Percentiles rank a stretch among this genome's conserved stretches.
These are phyloP conservation scores for Periphyllus acericola DNA, from an alignment of 2,888 invertebrate genomes.

Conservation along the genomic window DNA sequence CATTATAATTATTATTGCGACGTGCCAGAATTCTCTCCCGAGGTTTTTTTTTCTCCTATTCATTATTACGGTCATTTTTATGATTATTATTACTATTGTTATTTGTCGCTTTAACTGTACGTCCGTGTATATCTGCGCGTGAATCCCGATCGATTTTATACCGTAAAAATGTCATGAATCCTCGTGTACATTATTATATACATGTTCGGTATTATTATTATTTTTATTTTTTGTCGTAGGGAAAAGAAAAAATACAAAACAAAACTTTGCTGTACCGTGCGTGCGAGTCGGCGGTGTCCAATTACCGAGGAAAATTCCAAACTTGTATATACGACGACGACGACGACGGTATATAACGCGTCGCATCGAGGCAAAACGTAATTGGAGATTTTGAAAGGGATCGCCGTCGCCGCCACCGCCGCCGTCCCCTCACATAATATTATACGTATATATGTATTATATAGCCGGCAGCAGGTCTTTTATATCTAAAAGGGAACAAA, in stretches of 20 bases:
- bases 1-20: slow-evolving; percentile 50
- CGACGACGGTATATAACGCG: slow-evolving; percentile 15
- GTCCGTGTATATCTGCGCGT: neutral
- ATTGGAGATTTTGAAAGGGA: slow-evolving; percentile 62
- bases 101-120: neutral
- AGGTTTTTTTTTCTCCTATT: neutral
- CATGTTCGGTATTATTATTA: neutral
- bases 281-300: slow-evolving; percentile 48
- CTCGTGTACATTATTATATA: neutral
- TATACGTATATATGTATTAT: slow-evolving; percentile 17
- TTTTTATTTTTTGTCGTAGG: slow-evolving; percentile 15
- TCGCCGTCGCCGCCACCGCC: slow-evolving; percentile 31
- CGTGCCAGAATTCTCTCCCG: slow-evolving; percentile 25
- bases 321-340: slow-evolving; percentile 25
- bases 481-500: slow-evolving; percentile 60
- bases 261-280: slow-evolving; percentile 32
- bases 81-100: neutral
- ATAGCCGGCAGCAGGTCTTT: slow-evolving; percentile 47
- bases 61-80: neutral
- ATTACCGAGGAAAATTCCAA: slow-evolving; percentile 60
- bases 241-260: neutral
- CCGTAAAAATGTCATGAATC: slow-evolving; percentile 37
- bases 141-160: slow-evolving; percentile 42
- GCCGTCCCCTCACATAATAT: slow-evolving; percentile 2
- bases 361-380: slow-evolving; percentile 55